Evolutionary conservation across 2,888 invertebrate genomes (phyloP).

Genomic region (Agrochola litura): DNA sequence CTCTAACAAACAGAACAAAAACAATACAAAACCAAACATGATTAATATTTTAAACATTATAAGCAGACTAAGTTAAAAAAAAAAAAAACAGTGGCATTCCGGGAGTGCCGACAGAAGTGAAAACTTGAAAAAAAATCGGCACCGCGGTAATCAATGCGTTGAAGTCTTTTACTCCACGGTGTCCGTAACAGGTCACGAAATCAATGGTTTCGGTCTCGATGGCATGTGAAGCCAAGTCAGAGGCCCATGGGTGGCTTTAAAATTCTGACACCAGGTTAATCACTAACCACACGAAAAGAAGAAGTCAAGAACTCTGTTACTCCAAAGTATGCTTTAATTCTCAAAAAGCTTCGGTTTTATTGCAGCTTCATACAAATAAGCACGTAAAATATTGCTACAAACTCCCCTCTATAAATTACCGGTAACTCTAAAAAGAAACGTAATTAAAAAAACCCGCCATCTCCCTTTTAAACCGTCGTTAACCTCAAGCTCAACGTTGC

Average conservation of each 20-base stretch:
- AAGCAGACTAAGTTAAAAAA: too few relatives aligned
- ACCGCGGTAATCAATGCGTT: too few relatives aligned
- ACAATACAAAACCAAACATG: background rate
- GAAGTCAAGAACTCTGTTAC: background rate
- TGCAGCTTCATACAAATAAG: background rate
- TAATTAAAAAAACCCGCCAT: slow-evolving; percentile 32
- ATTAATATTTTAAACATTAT: background rate
- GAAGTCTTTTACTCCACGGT: too few relatives aligned
- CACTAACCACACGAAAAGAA: too few relatives aligned
- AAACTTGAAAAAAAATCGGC: too few relatives aligned
- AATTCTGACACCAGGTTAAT: too few relatives aligned
- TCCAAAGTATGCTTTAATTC: background rate
- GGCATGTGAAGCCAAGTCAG: too few relatives aligned
- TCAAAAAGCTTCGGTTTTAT: background rate
- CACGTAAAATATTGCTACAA: background rate
- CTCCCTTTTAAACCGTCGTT: slow-evolving; percentile 16
- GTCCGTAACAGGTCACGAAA: too few relatives aligned
- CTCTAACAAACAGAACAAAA: background rate
- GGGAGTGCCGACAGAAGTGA: too few relatives aligned
- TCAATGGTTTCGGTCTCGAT: too few relatives aligned
- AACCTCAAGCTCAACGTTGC: slow-evolving; percentile 23
- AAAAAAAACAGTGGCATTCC: too few relatives aligned
- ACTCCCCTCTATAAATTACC: slow-evolving; percentile 6
- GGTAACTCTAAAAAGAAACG: slow-evolving; percentile 26
- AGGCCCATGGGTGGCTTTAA: too few relatives aligned